phyloP scores from a whole-genome alignment of 2,888 invertebrate species.

The Cryptophagus acutangulus region DNA sequence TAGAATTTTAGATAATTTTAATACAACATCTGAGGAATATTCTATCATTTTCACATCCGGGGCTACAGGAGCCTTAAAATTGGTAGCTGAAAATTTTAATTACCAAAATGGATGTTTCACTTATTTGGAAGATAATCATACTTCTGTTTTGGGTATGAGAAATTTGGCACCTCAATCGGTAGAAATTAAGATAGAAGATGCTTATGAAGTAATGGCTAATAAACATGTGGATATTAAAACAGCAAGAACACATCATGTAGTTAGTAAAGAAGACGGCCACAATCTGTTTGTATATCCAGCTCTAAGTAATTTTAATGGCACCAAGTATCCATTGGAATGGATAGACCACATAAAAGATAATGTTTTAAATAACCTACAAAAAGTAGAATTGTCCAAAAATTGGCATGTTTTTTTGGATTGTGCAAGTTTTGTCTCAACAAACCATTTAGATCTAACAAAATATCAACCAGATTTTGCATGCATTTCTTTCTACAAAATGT shows the following conservation, averaged over 20 bases:
- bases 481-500: constrained; percentile 95
- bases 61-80: constrained; percentile 81
- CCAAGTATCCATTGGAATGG: constrained; percentile 78
- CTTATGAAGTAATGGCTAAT: constrained; percentile 44
- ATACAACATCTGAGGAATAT: constrained; percentile 74
- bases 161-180: constrained; percentile 60
- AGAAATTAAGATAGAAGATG: constrained; percentile 57
- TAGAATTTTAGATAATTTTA: constrained; percentile 82
- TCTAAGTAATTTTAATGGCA: constrained; percentile 92
- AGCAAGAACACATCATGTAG: too few species aligned
- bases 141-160: constrained; percentile 90
- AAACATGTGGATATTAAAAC: constrained; percentile 3
- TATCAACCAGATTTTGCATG: constrained; percentile 83
- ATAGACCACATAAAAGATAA: constrained; percentile 61
- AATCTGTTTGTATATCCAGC: constrained; percentile 79
- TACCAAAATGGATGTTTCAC: constrained; percentile 59
- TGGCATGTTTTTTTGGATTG: constrained; percentile 84
- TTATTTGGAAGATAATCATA: constrained; percentile 88
- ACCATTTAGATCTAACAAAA: constrained; percentile 65
- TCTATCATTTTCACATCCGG: constrained; percentile 90
- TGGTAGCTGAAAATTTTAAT: constrained; percentile 75
- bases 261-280: not conserved
- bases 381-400: constrained; percentile 41
- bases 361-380: constrained; percentile 46
- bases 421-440: constrained; percentile 75